Base-by-base conservation (phyloP, 1,140 invertebrate genomes). In the Heliconius himera region DNA sequence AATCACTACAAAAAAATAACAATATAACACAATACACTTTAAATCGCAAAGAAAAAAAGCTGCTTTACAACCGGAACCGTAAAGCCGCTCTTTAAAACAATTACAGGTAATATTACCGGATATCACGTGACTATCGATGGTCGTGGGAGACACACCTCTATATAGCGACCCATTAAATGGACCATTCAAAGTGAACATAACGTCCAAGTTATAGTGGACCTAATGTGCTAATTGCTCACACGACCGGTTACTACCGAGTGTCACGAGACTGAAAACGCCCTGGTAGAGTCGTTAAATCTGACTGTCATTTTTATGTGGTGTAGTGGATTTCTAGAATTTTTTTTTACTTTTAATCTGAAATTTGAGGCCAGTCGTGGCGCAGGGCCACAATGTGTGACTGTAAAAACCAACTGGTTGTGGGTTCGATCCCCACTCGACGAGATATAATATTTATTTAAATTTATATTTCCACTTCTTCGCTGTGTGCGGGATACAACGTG, bases 91-190 rank as follows among this genome's bases (percentile, higher is more conserved):
- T 60, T 54, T 51, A 75, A 75, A 75, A 75, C 74, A 60, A 75
- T 75, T 75, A 33, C 74, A 56, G 22, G 22, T 74, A 56, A 74
- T 79, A 79, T 74, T 71, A 60, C 73, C 46, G 60, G 20, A 54
- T 9, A 73, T 74, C 73, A 79, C 78, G 78, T 70, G 26, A 74
- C 78, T 51, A 70, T 54, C 76, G 76, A 75, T 20, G 18, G 70
- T 60, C 22, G 56, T 29, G 46, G 41, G 29, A 56, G 77, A 70
- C 73, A 49, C 46, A 49, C 60, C 78, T 33, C 3, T 66, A 66
- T 66, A 66, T 66, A 66, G 60, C 3, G 60, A 66, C 60, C 60
- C 26, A 66, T 66, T 66, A 66, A 66, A 66, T 66, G 60, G 60
- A n/a, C 60, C 60, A 29, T 66, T 66, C 22, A 66, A 66, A 66